Conservation (phyloP, 2,888 invertebrate species). For the Agrochola litura region DNA sequence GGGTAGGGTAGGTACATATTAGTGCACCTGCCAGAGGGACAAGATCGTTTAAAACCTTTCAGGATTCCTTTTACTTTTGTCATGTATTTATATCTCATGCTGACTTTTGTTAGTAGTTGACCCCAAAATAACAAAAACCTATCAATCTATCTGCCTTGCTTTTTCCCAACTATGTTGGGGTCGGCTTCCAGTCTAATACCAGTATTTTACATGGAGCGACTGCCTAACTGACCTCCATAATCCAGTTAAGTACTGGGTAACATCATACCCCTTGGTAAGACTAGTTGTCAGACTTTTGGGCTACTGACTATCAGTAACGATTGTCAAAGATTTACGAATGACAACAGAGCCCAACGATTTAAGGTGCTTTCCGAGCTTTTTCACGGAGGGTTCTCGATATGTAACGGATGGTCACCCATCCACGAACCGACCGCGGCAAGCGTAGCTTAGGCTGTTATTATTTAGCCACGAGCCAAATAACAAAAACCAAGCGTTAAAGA, state of each 20-base stretch:
- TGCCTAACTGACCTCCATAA: too few relatives aligned
- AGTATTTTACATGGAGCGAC: too few relatives aligned
- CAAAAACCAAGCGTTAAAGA: not conserved
- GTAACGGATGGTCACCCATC: not conserved
- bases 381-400: not conserved
- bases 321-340: not conserved
- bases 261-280: too few relatives aligned
- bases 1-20: not conserved
- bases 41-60: not conserved
- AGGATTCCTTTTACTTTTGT: not conserved
- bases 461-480: not conserved
- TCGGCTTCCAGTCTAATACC: too few relatives aligned
- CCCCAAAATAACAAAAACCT: not conserved
- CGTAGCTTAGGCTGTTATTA: not conserved
- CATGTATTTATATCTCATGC: not conserved
- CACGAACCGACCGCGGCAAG: not conserved
- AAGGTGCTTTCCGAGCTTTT: too few relatives aligned
- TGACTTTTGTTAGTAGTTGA: not conserved
- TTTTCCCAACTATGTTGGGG: too few relatives aligned
- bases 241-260: too few relatives aligned
- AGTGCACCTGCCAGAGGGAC: too few relatives aligned
- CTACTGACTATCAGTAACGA: not conserved
- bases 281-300: too few relatives aligned
- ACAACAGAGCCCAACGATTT: too few relatives aligned
- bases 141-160: not conserved